Conservation (phyloP, 2,797 vertebrate species). For the Rhinophrynus dorsalis region DNA sequence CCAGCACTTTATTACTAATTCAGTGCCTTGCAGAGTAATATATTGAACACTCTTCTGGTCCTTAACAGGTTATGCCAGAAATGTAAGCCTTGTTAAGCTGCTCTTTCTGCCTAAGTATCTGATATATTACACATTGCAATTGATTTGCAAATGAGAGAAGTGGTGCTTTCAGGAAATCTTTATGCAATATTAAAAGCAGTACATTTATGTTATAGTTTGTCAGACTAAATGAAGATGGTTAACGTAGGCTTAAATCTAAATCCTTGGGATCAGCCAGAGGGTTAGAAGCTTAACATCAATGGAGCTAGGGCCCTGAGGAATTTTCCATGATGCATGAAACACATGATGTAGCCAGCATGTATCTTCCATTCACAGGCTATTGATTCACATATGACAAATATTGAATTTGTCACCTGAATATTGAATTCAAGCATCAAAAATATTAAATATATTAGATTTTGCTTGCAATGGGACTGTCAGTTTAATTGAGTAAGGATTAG, state of each 20-base stretch:
- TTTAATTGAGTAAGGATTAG: conserved; percentile 25
- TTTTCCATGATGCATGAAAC: conserved; percentile 16
- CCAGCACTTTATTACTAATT: too few relatives aligned
- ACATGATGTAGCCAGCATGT: conserved; percentile 7
- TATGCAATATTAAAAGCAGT: background rate
- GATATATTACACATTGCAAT: background rate
- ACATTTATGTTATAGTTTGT: conserved; percentile 17
- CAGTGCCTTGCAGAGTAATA: too few relatives aligned
- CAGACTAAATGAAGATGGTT: conserved; percentile 26
- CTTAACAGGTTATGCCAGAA: too few relatives aligned
- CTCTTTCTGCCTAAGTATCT: background rate
- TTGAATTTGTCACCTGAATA: conserved; percentile 34
- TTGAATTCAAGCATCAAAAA: conserved; percentile 26
- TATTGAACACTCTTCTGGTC: too few relatives aligned
- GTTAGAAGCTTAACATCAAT: conserved; percentile 23
- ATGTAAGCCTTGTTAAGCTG: background rate
- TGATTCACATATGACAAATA: conserved; percentile 26
- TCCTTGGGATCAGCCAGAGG: conserved; percentile 10
- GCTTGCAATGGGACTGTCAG: conserved; percentile 21
- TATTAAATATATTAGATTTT: conserved; percentile 10
- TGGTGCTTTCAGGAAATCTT: background rate
- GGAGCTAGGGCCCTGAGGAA: background rate
- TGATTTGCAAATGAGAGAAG: conserved; percentile 1
- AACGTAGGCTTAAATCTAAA: conserved; percentile 6
- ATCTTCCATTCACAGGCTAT: background rate